These are phyloP conservation scores for Empis livida DNA, from an alignment of 2,888 invertebrate genomes.

Conservation along the genomic window DNA sequence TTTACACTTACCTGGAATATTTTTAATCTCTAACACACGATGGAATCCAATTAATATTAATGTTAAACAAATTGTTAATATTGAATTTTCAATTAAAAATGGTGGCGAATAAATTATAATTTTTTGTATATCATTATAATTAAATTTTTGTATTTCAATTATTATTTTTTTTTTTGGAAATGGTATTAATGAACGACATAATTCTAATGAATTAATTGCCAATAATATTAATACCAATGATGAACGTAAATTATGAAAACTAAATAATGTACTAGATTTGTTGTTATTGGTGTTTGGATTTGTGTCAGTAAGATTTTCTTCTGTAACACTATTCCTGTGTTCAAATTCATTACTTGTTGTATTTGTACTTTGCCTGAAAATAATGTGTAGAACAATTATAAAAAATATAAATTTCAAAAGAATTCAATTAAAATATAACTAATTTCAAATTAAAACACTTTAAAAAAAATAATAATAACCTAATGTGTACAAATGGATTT, in stretches of 20 bases:
- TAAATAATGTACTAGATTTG: constrained; percentile 23
- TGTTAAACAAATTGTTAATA: constrained; percentile 24
- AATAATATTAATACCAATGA: constrained; percentile 25
- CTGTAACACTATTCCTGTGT: too few relatives aligned
- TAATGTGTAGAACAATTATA: too few relatives aligned
- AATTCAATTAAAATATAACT: too few relatives aligned
- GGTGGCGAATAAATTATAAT: constrained; percentile 16
- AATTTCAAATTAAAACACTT: too few relatives aligned
- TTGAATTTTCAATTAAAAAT: constrained; percentile 24
- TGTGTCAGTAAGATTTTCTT: too few relatives aligned
- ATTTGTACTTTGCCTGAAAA: too few relatives aligned
- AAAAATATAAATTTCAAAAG: too few relatives aligned
- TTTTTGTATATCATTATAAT: constrained; percentile 4
- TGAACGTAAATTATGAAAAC: constrained; percentile 33
- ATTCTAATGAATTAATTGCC: constrained; percentile 28
- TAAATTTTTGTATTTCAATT: too few relatives aligned
- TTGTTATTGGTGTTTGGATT: too few relatives aligned
- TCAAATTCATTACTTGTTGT: too few relatives aligned
- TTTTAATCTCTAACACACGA: constrained; percentile 28
- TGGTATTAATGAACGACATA: constrained; percentile 27
- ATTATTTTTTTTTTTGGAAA: constrained; percentile 2
- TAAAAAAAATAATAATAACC: too few relatives aligned
- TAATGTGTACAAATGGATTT: too few relatives aligned
- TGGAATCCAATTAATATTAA: constrained; percentile 30
- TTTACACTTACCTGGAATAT: constrained; percentile 24